Evolutionary conservation across 2,888 invertebrate species (phyloP).

Genomic region (Tortricodes alternella): DNA sequence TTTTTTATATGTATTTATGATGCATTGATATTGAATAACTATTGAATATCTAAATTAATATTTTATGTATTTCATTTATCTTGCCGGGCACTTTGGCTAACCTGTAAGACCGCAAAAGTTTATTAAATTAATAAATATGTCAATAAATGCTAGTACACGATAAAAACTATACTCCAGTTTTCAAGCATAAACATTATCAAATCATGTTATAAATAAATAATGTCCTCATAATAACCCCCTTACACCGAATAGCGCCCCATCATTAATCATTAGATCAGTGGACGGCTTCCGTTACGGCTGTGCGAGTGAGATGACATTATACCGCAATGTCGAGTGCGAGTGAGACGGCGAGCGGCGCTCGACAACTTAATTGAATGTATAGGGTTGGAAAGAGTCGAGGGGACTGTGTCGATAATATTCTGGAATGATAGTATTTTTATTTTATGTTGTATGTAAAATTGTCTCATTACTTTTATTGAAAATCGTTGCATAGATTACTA

Average conservation of each 20-base stretch:
- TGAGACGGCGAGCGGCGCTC: constrained; percentile 46
- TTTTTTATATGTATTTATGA: too few species aligned
- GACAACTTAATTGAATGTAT: constrained; percentile 75
- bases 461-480: too few species aligned
- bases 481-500: too few species aligned
- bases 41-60: too few species aligned
- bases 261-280: constrained; percentile 69
- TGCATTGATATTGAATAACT: too few species aligned
- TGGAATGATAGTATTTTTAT: neutral
- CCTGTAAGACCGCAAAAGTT: too few species aligned
- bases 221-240: constrained; percentile 26
- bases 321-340: constrained; percentile 32
- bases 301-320: constrained; percentile 45
- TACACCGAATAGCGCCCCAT: constrained; percentile 53
- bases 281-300: constrained; percentile 66
- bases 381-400: constrained; percentile 47
- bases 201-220: constrained; percentile 20
- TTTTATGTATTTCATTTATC: too few species aligned
- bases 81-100: too few species aligned
- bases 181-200: neutral
- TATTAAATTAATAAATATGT: too few species aligned
- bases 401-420: constrained; percentile 35
- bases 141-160: too few species aligned
- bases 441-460: too few species aligned
- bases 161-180: too few species aligned